Conservation (phyloP, 2,797 vertebrate genomes). For the Silurus lanzhouensis region DNA sequence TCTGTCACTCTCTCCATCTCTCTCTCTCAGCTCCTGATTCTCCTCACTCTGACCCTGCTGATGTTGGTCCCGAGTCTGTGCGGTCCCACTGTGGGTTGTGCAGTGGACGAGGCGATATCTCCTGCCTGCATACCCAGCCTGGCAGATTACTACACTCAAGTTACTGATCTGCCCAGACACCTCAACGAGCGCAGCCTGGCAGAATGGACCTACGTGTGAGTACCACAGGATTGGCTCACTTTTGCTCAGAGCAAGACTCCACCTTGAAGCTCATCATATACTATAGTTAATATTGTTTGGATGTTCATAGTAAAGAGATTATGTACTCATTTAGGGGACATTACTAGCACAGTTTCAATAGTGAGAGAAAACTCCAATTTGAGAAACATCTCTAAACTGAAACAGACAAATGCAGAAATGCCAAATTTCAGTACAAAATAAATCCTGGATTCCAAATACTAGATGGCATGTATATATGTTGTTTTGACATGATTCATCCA, state of each 20-base stretch:
- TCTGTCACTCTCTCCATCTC: not conserved
- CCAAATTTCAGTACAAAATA: not conserved
- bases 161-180: slow-evolving; percentile 67
- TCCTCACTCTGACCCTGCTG: slow-evolving; percentile 66
- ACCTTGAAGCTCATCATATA: not conserved
- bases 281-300: too few species aligned
- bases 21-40: slow-evolving; percentile 57
- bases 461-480: not conserved
- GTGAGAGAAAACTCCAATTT: not conserved
- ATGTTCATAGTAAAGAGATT: too few species aligned
- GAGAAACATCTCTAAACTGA: too few species aligned
- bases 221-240: slow-evolving; percentile 8
- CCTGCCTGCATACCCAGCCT: slow-evolving; percentile 67
- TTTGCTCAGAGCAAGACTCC: not conserved
- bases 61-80: slow-evolving; percentile 60
- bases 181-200: slow-evolving; percentile 79
- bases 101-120: slow-evolving; percentile 64
- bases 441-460: not conserved
- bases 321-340: not conserved
- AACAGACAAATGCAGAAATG: not conserved
- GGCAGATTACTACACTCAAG: slow-evolving; percentile 69
- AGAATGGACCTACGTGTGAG: slow-evolving; percentile 77
- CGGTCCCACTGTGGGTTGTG: slow-evolving; percentile 63
- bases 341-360: too few species aligned
- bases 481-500: not conserved